These are phyloP conservation scores for Acleris holmiana DNA, from an alignment of 2,888 invertebrate genomes.

Conservation along the genomic window DNA sequence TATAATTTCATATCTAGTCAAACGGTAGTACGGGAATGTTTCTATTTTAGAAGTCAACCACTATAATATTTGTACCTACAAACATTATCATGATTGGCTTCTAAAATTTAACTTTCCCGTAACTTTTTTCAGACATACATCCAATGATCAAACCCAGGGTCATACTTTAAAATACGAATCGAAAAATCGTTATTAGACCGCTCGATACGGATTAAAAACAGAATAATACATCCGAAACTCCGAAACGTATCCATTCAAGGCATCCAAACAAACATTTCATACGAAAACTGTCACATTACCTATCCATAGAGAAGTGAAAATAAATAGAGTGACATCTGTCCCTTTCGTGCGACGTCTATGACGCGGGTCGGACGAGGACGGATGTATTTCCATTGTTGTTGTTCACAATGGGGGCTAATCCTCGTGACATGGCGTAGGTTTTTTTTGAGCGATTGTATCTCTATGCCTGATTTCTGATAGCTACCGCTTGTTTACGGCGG, in stretches of 20 bases:
- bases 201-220: conserved; percentile 71
- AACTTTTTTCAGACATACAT: background rate
- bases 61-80: no score
- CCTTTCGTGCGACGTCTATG: conserved; percentile 50
- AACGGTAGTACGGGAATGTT: no score
- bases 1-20: no score
- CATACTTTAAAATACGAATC: conserved; percentile 29
- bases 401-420: conserved; percentile 79
- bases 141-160: background rate
- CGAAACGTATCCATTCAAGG: conserved; percentile 63
- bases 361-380: conserved; percentile 60
- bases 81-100: no score
- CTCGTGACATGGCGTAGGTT: conserved; percentile 74
- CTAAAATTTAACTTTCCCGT: no score
- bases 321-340: conserved; percentile 69
- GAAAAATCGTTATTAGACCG: conserved; percentile 51
- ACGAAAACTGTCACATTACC: conserved; percentile 81
- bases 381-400: conserved; percentile 76
- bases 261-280: conserved; percentile 80
- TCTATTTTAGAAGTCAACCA: no score
- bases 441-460: conserved; percentile 64
- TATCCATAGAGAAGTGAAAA: conserved; percentile 77
- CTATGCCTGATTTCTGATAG: conserved; percentile 71
- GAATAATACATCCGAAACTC: conserved; percentile 69
- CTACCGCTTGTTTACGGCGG: conserved; percentile 71